phyloP scores from a whole-genome alignment of 2,797 vertebrate species.

The Alca torda region DNA sequence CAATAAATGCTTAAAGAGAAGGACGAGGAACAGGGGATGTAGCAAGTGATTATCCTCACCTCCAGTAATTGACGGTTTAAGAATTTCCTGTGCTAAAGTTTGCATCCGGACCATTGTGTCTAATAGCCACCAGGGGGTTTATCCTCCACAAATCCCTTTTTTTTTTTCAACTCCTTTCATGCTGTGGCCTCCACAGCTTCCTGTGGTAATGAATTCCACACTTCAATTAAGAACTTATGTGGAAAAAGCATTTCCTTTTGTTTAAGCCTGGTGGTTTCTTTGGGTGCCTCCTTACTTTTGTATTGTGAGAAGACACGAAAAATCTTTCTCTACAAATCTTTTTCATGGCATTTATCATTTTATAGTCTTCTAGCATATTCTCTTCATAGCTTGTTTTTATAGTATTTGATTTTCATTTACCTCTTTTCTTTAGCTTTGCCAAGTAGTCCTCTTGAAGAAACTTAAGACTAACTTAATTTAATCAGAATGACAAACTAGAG shows the following conservation, averaged over 20 bases:
- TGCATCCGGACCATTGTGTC: conserved; percentile 18
- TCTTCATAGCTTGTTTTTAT: background rate
- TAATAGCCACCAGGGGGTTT: background rate
- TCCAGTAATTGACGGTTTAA: conserved; percentile 12
- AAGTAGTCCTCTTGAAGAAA: background rate
- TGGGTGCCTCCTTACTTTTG: background rate
- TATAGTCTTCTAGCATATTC: background rate
- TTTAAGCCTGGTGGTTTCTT: background rate
- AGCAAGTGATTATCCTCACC: background rate
- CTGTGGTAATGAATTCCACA: conserved; percentile 26
- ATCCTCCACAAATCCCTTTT: background rate
- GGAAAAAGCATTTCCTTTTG: conserved; percentile 29
- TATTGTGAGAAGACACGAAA: background rate
- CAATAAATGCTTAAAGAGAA: background rate
- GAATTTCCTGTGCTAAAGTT: conserved; percentile 39
- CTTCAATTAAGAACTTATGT: background rate
- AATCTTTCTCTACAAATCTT: background rate
- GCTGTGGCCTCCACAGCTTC: conserved; percentile 1
- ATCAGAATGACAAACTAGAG: background rate
- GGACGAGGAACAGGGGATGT: background rate
- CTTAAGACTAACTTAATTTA: background rate
- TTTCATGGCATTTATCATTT: background rate
- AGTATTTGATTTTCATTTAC: background rate
- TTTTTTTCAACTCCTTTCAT: background rate
- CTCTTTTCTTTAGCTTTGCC: background rate